Conservation (phyloP, 2,888 invertebrate genomes). For the Podotricha telesiphe region DNA sequence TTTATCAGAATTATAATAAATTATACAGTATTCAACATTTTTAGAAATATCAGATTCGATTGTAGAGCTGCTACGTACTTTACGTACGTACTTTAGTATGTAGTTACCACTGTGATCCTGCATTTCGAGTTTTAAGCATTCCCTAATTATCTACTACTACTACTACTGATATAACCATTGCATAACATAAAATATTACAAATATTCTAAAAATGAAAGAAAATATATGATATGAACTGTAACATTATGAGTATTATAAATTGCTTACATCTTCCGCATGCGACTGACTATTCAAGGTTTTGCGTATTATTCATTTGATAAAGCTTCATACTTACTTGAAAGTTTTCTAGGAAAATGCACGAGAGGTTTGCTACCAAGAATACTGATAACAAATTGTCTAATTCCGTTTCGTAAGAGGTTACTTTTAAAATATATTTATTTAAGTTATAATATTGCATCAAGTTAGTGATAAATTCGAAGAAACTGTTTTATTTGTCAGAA, state of each 20-base stretch:
- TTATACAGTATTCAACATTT: too few species aligned
- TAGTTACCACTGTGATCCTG: too few species aligned
- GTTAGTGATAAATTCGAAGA: neutral
- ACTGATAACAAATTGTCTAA: slow-evolving; percentile 1
- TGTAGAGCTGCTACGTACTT: too few species aligned
- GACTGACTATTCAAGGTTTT: slow-evolving; percentile 24
- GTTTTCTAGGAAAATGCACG: slow-evolving; percentile 11
- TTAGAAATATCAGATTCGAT: too few species aligned
- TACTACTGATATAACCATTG: too few species aligned
- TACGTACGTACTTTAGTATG: too few species aligned
- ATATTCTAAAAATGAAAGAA: neutral
- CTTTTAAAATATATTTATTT: neutral
- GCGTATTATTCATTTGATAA: slow-evolving; percentile 22
- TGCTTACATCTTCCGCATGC: neutral
- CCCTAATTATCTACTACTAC: too few species aligned
- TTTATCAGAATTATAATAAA: too few species aligned
- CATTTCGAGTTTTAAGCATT: too few species aligned
- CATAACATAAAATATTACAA: neutral
- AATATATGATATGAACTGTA: neutral
- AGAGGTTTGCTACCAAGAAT: slow-evolving; percentile 7
- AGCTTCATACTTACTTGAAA: slow-evolving; percentile 6
- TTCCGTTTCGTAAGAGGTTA: neutral
- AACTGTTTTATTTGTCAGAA: neutral
- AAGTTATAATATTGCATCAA: neutral
- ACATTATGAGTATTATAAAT: slow-evolving; percentile 9